Evolutionary conservation across 2,113 vertebrate genomes (phyloP).

Genomic region (Patagioenas fasciata): DNA sequence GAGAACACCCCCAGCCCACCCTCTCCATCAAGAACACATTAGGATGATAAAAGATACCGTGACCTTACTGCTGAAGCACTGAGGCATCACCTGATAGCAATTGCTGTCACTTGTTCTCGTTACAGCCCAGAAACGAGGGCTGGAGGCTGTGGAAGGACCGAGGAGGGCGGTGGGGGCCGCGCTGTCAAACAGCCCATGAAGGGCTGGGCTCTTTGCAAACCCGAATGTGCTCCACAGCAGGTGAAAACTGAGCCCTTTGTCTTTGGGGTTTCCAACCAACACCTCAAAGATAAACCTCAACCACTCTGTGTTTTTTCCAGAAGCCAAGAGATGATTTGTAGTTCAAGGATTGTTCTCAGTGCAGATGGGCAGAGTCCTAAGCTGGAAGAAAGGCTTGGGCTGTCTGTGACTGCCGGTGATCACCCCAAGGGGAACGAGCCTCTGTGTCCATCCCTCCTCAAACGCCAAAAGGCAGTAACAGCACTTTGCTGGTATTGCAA

Average conservation of each 20-base stretch:
- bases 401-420: background rate
- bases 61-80: background rate
- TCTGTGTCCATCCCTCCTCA: background rate
- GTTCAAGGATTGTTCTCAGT: background rate
- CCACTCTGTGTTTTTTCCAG: background rate
- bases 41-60: background rate
- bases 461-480: background rate
- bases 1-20: background rate
- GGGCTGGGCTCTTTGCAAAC: background rate
- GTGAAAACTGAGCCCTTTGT: background rate
- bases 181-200: background rate
- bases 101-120: background rate
- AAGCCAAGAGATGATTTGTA: background rate
- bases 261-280: background rate
- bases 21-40: background rate
- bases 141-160: accelerated
- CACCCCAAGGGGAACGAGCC: background rate
- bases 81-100: background rate
- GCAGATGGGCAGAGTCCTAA: background rate
- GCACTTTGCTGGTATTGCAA: background rate
- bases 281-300: background rate
- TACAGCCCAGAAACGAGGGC: background rate
- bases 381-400: background rate
- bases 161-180: background rate
- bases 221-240: background rate